Conservation (phyloP, 1,140 invertebrate genomes). For the Lethrus apterus region DNA sequence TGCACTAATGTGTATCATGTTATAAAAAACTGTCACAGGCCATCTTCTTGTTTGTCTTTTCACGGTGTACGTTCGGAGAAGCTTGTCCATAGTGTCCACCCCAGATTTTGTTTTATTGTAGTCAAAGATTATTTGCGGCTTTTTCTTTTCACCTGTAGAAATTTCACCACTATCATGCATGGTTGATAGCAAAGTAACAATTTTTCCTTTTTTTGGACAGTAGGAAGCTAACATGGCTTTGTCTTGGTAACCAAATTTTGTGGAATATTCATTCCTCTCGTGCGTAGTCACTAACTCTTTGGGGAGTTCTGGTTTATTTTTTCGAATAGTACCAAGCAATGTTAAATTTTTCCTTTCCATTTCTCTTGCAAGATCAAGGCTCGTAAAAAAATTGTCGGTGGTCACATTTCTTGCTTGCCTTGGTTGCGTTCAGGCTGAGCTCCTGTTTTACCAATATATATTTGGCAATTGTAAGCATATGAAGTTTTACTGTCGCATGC, state of each 20-base stretch:
- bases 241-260: slow-evolving; percentile 12
- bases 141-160: slow-evolving; percentile 6
- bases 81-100: slow-evolving; percentile 18
- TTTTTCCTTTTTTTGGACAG: slow-evolving; percentile 13
- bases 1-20: slow-evolving; percentile 27
- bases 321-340: slow-evolving; percentile 9
- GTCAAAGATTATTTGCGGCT: slow-evolving; percentile 12
- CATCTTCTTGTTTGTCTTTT: slow-evolving; percentile 28
- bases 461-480: no score
- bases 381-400: slow-evolving; percentile 8
- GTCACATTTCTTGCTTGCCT: slow-evolving; percentile 9
- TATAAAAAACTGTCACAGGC: slow-evolving; percentile 29
- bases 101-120: slow-evolving; percentile 17
- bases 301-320: slow-evolving; percentile 13
- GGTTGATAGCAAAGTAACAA: slow-evolving; percentile 12
- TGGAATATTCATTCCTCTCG: background rate
- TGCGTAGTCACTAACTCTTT: slow-evolving; percentile 8
- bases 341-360: slow-evolving; percentile 9
- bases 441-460: no score
- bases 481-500: slow-evolving; percentile 1
- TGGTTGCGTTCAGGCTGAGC: no score
- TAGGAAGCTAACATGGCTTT: slow-evolving; percentile 11
- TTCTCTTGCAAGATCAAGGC: slow-evolving; percentile 11
- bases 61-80: slow-evolving; percentile 10
- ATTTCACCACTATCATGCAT: slow-evolving; percentile 9